These are phyloP conservation scores for Halcyon badia DNA, from an alignment of 2,797 vertebrate species.

Conservation along the genomic window DNA sequence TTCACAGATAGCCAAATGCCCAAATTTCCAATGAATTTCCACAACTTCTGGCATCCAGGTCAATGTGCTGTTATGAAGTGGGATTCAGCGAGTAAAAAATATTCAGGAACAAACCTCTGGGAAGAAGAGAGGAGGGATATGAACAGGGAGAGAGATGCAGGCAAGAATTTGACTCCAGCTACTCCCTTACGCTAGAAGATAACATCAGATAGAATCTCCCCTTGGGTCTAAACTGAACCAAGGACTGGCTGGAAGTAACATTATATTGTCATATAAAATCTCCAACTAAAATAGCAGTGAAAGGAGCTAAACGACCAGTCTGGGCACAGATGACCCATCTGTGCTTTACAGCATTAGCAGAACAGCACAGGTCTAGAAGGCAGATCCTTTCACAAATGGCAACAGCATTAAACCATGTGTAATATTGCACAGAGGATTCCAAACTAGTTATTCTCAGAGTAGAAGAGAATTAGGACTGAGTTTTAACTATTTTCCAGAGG, in stretches of 20 bases:
- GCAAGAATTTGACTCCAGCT: background rate
- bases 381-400: background rate
- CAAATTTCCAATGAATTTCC: background rate
- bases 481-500: constrained; percentile 46
- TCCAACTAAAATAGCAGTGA: background rate
- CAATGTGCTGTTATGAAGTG: background rate
- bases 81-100: background rate
- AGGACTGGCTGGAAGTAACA: background rate
- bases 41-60: background rate
- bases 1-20: background rate
- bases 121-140: background rate
- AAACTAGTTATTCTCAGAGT: background rate
- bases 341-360: background rate
- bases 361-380: background rate
- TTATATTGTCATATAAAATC: background rate
- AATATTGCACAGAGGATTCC: background rate
- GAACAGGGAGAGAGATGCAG: background rate
- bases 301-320: background rate
- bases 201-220: background rate
- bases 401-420: background rate
- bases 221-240: background rate
- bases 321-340: background rate
- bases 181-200: background rate
- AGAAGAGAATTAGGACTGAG: background rate
- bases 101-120: background rate